phyloP scores from a whole-genome alignment of 2,797 vertebrate species.

The Oryzias dopingdopingensis region DNA sequence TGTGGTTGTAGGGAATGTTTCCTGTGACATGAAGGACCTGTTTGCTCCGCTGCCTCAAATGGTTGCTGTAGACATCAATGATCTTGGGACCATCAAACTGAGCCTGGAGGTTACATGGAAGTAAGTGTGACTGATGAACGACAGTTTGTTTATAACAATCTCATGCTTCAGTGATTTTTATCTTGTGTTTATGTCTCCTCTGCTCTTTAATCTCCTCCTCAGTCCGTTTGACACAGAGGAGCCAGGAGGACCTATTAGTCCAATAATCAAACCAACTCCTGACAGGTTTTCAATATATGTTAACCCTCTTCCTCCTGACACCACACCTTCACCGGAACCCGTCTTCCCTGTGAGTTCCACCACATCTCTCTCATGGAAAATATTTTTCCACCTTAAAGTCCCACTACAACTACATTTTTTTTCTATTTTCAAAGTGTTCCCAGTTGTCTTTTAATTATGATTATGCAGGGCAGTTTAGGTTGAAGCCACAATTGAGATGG shows the following conservation, averaged over 20 bases:
- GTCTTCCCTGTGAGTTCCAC: constrained; percentile 82
- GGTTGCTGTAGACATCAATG: constrained; percentile 96
- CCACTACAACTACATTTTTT: no score
- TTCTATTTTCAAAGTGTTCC: no score
- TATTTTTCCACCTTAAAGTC: no score
- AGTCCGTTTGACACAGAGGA: constrained; percentile 98
- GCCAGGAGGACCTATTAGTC: constrained; percentile 83
- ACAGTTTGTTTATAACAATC: no score
- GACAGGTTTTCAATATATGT: constrained; percentile 89
- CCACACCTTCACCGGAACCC: constrained; percentile 89
- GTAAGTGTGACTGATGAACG: constrained; percentile 73
- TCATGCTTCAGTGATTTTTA: not conserved
- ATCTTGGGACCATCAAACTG: constrained; percentile 96
- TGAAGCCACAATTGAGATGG: no score
- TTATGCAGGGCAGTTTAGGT: no score
- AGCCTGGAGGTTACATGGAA: constrained; percentile 96
- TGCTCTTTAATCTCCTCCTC: not conserved
- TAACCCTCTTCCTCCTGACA: constrained; percentile 92
- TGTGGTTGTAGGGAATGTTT: constrained; percentile 92
- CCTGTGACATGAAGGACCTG: constrained; percentile 95
- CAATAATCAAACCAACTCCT: constrained; percentile 87
- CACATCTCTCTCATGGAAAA: not conserved
- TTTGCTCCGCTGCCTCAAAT: constrained; percentile 90
- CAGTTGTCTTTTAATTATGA: no score
- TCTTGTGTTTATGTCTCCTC: not conserved